Percentiles rank a stretch among this genome's conserved stretches.
These are phyloP conservation scores for Pipa parva DNA, from an alignment of 2,113 vertebrate species.

Conservation along the genomic window DNA sequence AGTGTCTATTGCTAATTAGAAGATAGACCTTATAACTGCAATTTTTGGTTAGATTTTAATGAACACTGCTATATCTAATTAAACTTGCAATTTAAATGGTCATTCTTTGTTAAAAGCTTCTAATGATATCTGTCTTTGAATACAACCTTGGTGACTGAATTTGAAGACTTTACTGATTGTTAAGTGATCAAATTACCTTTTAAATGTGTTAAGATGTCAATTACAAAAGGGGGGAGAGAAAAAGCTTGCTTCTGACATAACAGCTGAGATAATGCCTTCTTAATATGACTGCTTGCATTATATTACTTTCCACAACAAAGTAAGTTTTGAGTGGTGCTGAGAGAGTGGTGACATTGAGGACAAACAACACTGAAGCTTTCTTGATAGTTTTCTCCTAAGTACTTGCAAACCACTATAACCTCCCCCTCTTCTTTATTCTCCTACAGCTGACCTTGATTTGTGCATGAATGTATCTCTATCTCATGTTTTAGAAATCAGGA, in stretches of 20 bases:
- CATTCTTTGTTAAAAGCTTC: too few species aligned
- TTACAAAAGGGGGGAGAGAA: conserved; percentile 10
- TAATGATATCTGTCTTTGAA: too few species aligned
- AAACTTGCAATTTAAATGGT: too few species aligned
- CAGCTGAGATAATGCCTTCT: conserved; percentile 47
- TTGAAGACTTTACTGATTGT: too few species aligned
- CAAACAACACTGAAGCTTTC: conserved; percentile 60
- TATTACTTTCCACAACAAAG: conserved; percentile 49
- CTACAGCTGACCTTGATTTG: neutral
- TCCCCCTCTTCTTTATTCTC: neutral
- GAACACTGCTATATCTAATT: too few species aligned
- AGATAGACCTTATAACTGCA: too few species aligned
- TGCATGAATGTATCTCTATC: neutral
- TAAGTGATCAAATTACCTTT: conserved; percentile 17
- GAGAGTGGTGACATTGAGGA: conserved; percentile 61
- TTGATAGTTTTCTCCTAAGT: conserved; percentile 61
- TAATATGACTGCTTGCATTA: conserved; percentile 49
- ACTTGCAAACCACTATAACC: conserved; percentile 60
- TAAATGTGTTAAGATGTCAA: conserved; percentile 33
- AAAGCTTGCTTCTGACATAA: conserved; percentile 43
- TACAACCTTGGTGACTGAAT: too few species aligned
- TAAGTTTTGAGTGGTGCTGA: conserved; percentile 54
- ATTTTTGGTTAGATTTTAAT: too few species aligned
- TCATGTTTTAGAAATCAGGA: neutral
- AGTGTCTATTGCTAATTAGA: too few species aligned